phyloP scores from a whole-genome alignment of 2,797 vertebrate species.

The Pempheris klunzingeri region DNA sequence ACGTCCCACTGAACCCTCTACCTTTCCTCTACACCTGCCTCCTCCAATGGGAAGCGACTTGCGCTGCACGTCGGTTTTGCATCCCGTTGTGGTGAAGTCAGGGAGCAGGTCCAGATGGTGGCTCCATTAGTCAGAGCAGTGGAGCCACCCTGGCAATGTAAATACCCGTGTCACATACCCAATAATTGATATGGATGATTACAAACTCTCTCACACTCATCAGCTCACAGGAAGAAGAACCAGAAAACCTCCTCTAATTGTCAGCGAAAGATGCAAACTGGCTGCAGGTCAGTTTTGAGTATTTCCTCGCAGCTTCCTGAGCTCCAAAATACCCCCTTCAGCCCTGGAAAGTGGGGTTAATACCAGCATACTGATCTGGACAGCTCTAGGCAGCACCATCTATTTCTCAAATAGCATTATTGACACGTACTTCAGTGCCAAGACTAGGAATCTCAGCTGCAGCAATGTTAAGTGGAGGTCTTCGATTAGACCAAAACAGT shows the following conservation, averaged over 20 bases:
- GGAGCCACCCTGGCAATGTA: constrained; percentile 64
- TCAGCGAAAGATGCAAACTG: constrained; percentile 73
- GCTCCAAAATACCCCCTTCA: constrained; percentile 21
- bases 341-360: constrained; percentile 47
- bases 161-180: constrained; percentile 70
- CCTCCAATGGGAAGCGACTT: constrained; percentile 21
- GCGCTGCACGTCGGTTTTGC: not conserved
- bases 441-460: constrained; percentile 10
- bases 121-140: constrained; percentile 62
- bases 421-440: constrained; percentile 27
- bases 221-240: constrained; percentile 53
- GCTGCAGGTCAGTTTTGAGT: constrained; percentile 42
- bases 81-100: constrained; percentile 35
- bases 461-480: constrained; percentile 10
- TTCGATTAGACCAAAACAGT: constrained; percentile 9
- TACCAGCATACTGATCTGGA: constrained; percentile 20
- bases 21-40: constrained; percentile 33
- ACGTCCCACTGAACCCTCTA: not conserved
- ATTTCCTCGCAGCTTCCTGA: constrained; percentile 24
- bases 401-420: constrained; percentile 15
- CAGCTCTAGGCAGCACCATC: constrained; percentile 1
- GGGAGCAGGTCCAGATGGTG: constrained; percentile 72
- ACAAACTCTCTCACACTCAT: constrained; percentile 49
- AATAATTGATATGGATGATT: constrained; percentile 81
- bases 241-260: constrained; percentile 61